Conservation (phyloP, 1,140 invertebrate genomes). For the Eriosoma lanigerum region DNA sequence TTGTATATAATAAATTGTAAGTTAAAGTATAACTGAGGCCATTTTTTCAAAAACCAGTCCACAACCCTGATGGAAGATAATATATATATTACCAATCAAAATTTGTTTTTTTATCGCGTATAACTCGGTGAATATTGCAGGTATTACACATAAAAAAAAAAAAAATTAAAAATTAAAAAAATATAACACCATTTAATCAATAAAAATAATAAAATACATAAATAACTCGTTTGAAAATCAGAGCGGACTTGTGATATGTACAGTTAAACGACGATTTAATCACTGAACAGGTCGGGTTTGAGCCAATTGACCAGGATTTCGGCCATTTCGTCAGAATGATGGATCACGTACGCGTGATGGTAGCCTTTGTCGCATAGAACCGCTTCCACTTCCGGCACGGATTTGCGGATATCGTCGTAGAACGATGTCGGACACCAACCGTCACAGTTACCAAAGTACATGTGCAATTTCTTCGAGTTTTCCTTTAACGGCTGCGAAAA, state of each 20-base stretch:
- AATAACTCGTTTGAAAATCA: not conserved
- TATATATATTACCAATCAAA: no score
- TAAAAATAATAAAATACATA: not conserved
- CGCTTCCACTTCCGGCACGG: conserved; percentile 67
- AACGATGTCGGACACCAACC: conserved; percentile 73
- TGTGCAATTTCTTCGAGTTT: conserved; percentile 65
- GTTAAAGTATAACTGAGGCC: no score
- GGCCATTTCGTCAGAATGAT: conserved; percentile 66
- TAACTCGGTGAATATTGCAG: no score
- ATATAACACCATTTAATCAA: not conserved
- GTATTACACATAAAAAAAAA: no score
- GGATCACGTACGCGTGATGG: conserved; percentile 76
- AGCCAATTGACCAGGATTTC: conserved; percentile 64
- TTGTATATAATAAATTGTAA: no score
- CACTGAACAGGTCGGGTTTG: conserved; percentile 30
- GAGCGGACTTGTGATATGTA: no score
- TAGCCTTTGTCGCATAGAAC: conserved; percentile 67
- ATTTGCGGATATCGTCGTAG: conserved; percentile 65
- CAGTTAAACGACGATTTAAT: not conserved
- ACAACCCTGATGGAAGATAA: no score
- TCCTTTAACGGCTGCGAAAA: conserved; percentile 57
- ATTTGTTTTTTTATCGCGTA: no score
- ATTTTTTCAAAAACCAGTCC: no score
- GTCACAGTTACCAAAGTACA: conserved; percentile 76
- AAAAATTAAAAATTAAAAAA: not conserved